Conservation (phyloP, 92 coral and sea anemone species). For the Parazoanthus swiftii region DNA sequence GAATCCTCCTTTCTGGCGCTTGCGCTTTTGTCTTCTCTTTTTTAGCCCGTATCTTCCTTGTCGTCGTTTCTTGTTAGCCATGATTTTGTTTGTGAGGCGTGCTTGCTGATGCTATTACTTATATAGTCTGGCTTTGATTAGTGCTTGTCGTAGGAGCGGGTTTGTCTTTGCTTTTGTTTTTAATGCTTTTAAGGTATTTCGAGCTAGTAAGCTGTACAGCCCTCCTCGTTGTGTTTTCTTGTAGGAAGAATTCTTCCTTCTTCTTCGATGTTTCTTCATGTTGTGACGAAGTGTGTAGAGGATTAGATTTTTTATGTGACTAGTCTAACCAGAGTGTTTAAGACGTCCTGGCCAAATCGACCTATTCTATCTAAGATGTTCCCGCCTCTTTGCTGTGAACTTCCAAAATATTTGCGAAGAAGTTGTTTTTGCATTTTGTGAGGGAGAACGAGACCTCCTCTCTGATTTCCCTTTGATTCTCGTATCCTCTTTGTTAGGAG, state of each 20-base stretch:
- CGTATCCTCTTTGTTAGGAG: conserved; percentile 11
- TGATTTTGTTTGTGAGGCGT: neutral
- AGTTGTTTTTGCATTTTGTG: conserved; percentile 6
- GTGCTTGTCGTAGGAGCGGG: neutral
- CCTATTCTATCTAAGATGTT: conserved; percentile 9
- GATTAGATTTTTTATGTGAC: conserved; percentile 7
- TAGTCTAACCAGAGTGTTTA: neutral
- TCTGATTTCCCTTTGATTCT: conserved; percentile 10
- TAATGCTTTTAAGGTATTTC: no score
- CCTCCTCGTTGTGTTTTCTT: neutral
- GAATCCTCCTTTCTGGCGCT: no score
- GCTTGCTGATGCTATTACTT: no score
- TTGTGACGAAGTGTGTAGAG: conserved; percentile 14
- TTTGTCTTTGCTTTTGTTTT: no score
- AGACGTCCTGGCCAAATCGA: conserved; percentile 5
- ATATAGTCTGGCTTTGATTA: neutral
- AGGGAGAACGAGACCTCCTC: conserved; percentile 13
- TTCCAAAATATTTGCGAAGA: conserved; percentile 12
- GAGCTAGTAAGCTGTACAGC: neutral
- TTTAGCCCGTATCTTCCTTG: no score
- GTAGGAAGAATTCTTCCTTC: no score
- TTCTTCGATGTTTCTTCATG: neutral
- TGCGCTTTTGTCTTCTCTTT: no score
- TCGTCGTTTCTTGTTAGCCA: no score
- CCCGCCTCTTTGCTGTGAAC: conserved; percentile 13